phyloP scores from a whole-genome alignment of 1,140 invertebrate species.

The Antheraea mylitta region DNA sequence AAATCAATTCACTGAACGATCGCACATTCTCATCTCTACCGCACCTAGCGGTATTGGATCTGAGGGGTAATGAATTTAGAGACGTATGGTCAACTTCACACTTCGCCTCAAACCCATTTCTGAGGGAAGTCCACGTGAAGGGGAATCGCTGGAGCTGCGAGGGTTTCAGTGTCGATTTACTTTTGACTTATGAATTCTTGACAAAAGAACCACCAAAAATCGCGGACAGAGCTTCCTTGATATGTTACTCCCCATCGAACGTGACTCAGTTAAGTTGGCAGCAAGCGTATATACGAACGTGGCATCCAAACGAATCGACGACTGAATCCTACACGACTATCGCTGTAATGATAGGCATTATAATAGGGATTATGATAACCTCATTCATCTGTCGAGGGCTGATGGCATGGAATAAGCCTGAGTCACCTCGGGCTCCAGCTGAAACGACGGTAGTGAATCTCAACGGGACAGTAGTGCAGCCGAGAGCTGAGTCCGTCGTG shows the following conservation, averaged over 20 bases:
- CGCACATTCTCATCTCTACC: conserved; percentile 79
- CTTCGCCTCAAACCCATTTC: conserved; percentile 80
- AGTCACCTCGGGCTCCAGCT: conserved; percentile 73
- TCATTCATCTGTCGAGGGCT: conserved; percentile 78
- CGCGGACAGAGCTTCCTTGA: conserved; percentile 48
- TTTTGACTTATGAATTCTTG: conserved; percentile 80
- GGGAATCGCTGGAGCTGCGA: conserved; percentile 88
- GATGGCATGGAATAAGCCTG: conserved; percentile 73
- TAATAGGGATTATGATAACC: conserved; percentile 74
- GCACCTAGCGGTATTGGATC: conserved; percentile 79
- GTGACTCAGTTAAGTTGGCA: conserved; percentile 83
- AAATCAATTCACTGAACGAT: conserved; percentile 71
- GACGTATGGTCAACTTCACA: conserved; percentile 78
- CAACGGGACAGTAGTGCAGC: conserved; percentile 74
- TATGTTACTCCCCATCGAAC: conserved; percentile 81
- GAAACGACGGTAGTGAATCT: conserved; percentile 74
- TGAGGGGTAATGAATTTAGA: conserved; percentile 84
- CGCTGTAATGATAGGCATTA: conserved; percentile 78
- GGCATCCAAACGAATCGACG: conserved; percentile 67
- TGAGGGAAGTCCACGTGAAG: conserved; percentile 79
- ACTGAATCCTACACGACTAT: conserved; percentile 79
- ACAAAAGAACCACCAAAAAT: conserved; percentile 78
- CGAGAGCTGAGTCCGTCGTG: conserved; percentile 64
- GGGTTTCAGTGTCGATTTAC: conserved; percentile 79
- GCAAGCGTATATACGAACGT: conserved; percentile 80